Evolutionary conservation across 2,797 vertebrate genomes (phyloP), one percentile per base, ranked within the genome.

Genomic region (Brachyrhaphis roseni): DNA sequence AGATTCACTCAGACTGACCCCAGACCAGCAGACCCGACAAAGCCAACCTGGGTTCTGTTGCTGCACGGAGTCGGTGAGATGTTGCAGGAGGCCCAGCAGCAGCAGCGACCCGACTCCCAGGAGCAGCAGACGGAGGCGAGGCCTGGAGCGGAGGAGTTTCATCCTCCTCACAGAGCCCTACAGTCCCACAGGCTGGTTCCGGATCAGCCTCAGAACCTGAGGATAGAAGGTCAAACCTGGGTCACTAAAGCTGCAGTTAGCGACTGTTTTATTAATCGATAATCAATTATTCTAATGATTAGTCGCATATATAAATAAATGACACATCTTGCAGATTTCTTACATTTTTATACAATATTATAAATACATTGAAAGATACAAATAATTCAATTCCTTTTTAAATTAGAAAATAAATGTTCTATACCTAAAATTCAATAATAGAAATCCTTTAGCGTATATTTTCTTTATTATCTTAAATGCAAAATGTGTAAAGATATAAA

Each of bases 51-150:
- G 91, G 45, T 68, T 88, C 87, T 96, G 96, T 53, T 53, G 51
- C 51, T 53, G 51, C 51, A 53, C 3, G 23, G 51, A 53, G 51
- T 51, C 49, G 8, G 55, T 57, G n/a, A 57, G 55, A n/a, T 59
- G 55, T 74, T 90, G 96, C 47, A 93, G 95, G 84, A 93, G 94
- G 83, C 96, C 94, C 82, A 97, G 96, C 84, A 98, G 95, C 28
- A 98, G 91, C 36, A 97, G 95, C 28, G 96, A 97, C 1, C 95
- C 96, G 0, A 94, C 95, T 89, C 96, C 97, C 3, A 98, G 96
- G 81, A 97, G 94, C 91, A 97, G 92, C 84, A 97, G 93, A 89
- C 97, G 95, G 86, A 95, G 95, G 89, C 41, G 28, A 10, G 6
- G 66, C 85, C 97, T 95, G 84, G 95, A 95, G 90, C 28, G 7